Evolutionary conservation across 1,140 invertebrate species (phyloP), one percentile per base, ranked within the genome.

Genomic region (Patella vulgata): DNA sequence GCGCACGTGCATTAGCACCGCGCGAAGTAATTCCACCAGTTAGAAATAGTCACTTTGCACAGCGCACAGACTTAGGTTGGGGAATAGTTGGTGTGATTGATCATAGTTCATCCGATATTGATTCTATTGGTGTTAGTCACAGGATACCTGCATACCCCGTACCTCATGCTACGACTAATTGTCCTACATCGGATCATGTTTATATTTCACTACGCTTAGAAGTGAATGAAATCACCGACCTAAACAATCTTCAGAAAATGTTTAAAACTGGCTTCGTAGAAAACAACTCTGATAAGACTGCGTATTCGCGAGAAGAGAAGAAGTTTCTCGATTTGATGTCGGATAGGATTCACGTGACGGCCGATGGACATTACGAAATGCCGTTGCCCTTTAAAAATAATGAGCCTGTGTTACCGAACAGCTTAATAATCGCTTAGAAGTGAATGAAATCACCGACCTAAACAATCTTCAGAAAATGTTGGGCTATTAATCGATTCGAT

Each of bases 331-430:
- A 27, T 1, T 51, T 39, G 19, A 5, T 68, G 31, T 19, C 57
- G 27, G 44, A 50, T 33, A 48, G 54, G 11, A 52, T 62, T 30
- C 5, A 33, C 1, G 11, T 25, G 14, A 47, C 33, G 14, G 43
- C 36, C 5, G 59, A 68, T 36, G 59, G 63, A 33, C 64, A 66
- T 27, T 72, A 69, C 40, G 61, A 65, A 44, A 68, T 71, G 47
- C 40, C 48, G 4, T 33, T 68, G 33, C 60, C 60, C 1, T 63
- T 59, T 19, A 54, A 53, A 31, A 23, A 46, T 23, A 31, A 61
- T 44, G 27, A 46, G 14, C 17, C 40, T 12, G 23, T 3, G n/a
- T n/a, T 63, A 14, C 53, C 53, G 12, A 55, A 66, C 25, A 61
- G 63, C 30, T 25, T 43, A n/a, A 6, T 31, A 17, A 14, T 59